Evolutionary conservation across 2,888 invertebrate species (phyloP), one percentile per base, ranked within the genome.

Genomic region (Drosophila greeni): DNA sequence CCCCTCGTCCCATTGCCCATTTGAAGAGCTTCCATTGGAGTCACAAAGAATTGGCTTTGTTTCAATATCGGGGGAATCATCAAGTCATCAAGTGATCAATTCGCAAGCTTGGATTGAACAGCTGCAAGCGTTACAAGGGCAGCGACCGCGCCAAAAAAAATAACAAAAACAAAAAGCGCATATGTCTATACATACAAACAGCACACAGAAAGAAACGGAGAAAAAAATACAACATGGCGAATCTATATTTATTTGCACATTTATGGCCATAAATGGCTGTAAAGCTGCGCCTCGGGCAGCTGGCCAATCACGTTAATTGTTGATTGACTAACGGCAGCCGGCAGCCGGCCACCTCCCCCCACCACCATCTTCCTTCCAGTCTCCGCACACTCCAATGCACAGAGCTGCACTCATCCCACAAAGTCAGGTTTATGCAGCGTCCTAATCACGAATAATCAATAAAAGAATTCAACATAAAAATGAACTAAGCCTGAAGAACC

Each of bases 71-170:
- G 75, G 33, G n/a, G 31, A 42, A 34, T 60, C 61, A 34, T 60
- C 61, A 68, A 66, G 64, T 49, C 56, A 40, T 64, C 51, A 62
- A 53, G 26, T 42, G 57, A 54, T 54, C 47, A 58, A 23, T 59
- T 37, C 56, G 37, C 39, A 52, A 31, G 45, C 45, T 31, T 26
- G 29, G 47, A 65, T 58, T 61, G 52, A 57, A 74, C 66, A 66
- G 60, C 57, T 56, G 55, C 68, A 80, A 77, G 43, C 75, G 73
- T 76, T 82, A 82, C 78, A 78, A 82, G 78, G 78, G 73, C 82
- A 79, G 79, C 79, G 67, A 64, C 71, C 64, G 71, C 54, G 57
- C 76, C 75, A 76, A 78, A 78, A 66, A 34, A 18, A 58, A 18
- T 2, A 26, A 26, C 26, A 26, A 26, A 60, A 67, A 33, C 31